Evolutionary conservation across 2,888 invertebrate genomes (phyloP).

Genomic region (Drosophila multiciliata): DNA sequence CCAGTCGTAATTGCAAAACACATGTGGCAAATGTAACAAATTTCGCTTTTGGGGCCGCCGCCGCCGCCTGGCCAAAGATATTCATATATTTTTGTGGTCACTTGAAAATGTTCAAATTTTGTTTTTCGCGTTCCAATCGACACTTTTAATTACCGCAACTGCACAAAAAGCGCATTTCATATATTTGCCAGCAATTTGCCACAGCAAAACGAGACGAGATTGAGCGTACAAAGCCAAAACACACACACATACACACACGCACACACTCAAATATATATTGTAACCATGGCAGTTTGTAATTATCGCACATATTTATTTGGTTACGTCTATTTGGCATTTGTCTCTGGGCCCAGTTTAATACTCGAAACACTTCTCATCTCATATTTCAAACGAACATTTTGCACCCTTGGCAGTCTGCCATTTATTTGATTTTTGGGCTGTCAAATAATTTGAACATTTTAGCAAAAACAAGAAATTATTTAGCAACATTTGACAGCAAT

Average conservation of each 20-base stretch:
- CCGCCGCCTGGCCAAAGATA: conserved; percentile 1
- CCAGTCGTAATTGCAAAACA: conserved; percentile 73
- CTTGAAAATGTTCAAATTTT: conserved; percentile 53
- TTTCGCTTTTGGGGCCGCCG: conserved; percentile 13
- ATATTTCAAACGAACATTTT: conserved; percentile 37
- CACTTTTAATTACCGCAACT: conserved; percentile 55
- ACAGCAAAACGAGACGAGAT: conserved; percentile 48
- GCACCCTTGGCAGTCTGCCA: neutral
- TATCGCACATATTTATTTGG: conserved; percentile 55
- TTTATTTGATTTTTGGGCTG: conserved; percentile 39
- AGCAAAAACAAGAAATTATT: conserved; percentile 26
- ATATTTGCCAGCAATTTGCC: conserved; percentile 66
- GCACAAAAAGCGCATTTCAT: conserved; percentile 53
- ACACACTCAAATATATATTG: conserved; percentile 2
- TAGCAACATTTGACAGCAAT: conserved; percentile 7
- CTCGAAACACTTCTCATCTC: conserved; percentile 11
- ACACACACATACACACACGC: neutral
- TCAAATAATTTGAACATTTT: conserved; percentile 14
- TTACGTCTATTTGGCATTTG: conserved; percentile 22
- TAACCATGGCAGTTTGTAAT: conserved; percentile 54
- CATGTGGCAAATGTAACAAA: conserved; percentile 39
- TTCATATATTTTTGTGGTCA: conserved; percentile 51
- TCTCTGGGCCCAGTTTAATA: conserved; percentile 11
- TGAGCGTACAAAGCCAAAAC: conserved; percentile 46
- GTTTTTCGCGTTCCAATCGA: conserved; percentile 41